phyloP scores from a whole-genome alignment of 2,113 vertebrate genomes.

The Hippocampus zosterae region DNA sequence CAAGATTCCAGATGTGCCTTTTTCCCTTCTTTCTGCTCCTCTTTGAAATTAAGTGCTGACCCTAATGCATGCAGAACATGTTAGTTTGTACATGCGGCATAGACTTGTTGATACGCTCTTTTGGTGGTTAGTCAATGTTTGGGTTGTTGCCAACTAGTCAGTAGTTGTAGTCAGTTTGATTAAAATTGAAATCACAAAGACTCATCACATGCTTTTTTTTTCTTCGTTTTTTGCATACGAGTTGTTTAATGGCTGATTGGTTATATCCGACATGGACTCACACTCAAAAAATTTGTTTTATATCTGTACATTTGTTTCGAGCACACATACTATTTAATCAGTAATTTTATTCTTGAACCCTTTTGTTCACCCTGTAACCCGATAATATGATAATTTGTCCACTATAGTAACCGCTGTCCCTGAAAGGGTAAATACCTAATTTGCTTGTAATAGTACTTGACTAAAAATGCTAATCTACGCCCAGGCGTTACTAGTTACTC shows the following conservation, averaged over 20 bases:
- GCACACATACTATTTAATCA: background rate
- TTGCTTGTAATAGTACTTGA: background rate
- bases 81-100: background rate
- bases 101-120: background rate
- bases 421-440: no score
- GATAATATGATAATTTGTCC: no score
- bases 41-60: conserved; percentile 42
- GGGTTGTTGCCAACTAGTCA: background rate
- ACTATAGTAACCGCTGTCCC: no score
- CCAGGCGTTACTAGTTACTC: background rate
- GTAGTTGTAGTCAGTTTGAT: background rate
- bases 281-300: background rate
- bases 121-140: background rate
- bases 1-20: conserved; percentile 41
- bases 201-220: background rate
- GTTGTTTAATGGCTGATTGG: background rate
- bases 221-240: background rate
- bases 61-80: conserved; percentile 19
- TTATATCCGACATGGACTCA: background rate
- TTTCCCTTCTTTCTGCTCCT: conserved; percentile 27
- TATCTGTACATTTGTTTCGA: background rate
- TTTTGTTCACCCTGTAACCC: no score
- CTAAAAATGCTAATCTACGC: background rate
- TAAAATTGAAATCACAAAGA: background rate
- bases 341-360: background rate